phyloP scores from a whole-genome alignment of 2,888 invertebrate genomes.

The Metalampra italica region DNA sequence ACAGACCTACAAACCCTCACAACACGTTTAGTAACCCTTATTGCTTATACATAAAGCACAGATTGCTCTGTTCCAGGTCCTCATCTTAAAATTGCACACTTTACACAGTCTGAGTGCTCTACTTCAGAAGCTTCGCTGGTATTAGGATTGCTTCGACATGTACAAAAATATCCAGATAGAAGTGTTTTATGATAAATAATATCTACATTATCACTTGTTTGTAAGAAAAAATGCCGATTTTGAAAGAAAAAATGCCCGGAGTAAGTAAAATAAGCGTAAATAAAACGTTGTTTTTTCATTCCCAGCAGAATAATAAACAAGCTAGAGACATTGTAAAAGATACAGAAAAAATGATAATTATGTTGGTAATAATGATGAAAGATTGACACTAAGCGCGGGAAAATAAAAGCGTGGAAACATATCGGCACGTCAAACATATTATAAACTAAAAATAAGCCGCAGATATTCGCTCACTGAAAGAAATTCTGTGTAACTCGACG shows the following conservation, averaged over 20 bases:
- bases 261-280: too few species aligned
- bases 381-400: too few species aligned
- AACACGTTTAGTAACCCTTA: conserved; percentile 32
- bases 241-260: too few species aligned
- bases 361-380: background rate
- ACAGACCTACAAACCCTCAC: conserved; percentile 43
- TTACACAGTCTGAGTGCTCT: conserved; percentile 61
- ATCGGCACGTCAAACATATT: conserved; percentile 26
- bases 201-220: too few species aligned
- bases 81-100: conserved; percentile 50
- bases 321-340: background rate
- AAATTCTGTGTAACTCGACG: conserved; percentile 48
- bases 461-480: conserved; percentile 31
- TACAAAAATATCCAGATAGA: conserved; percentile 66
- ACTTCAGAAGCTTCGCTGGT: conserved; percentile 64
- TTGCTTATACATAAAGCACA: conserved; percentile 41
- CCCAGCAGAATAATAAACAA: too few species aligned
- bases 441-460: conserved; percentile 34
- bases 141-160: conserved; percentile 68
- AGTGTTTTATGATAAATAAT: conserved; percentile 42
- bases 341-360: background rate
- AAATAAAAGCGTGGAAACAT: conserved; percentile 23
- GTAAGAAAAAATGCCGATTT: too few species aligned
- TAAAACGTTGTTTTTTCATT: too few species aligned
- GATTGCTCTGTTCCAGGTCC: conserved; percentile 40